Evolutionary conservation across 2,113 vertebrate species (phyloP).

Genomic region (Fukomys damarensis): DNA sequence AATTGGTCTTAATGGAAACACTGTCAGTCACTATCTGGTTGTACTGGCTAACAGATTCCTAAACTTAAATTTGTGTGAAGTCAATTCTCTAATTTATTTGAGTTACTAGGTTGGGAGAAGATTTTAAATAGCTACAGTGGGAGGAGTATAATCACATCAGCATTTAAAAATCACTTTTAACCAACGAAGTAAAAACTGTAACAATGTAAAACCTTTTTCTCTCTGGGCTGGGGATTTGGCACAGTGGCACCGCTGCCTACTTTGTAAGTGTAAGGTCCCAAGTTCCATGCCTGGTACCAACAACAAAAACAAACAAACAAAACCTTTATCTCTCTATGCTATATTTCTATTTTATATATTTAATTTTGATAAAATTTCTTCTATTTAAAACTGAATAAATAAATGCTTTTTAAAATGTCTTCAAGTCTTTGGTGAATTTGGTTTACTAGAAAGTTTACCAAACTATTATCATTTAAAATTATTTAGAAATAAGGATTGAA

Average conservation of each 20-base stretch:
- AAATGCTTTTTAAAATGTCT: neutral
- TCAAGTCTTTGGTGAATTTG: neutral
- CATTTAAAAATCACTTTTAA: neutral
- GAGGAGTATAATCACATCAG: neutral
- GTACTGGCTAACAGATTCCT: neutral
- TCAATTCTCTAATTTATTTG: neutral
- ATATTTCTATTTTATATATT: neutral
- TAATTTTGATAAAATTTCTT: neutral
- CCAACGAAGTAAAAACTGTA: neutral
- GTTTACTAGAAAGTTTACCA: neutral
- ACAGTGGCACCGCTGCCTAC: no score
- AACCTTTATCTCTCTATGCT: neutral
- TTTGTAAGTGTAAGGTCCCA: no score
- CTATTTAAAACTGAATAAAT: constrained; percentile 19
- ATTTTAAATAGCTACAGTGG: neutral
- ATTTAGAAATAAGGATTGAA: constrained; percentile 32
- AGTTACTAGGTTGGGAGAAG: neutral
- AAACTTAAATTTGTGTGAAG: neutral
- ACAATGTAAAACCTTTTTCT: neutral
- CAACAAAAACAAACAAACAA: no score
- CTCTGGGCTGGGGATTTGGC: no score
- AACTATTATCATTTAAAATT: constrained; percentile 9
- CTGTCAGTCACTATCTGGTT: neutral
- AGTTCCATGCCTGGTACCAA: no score
- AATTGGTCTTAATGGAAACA: neutral